phyloP scores from a whole-genome alignment of 2,797 vertebrate species.

The Phaenicophaeus curvirostris region DNA sequence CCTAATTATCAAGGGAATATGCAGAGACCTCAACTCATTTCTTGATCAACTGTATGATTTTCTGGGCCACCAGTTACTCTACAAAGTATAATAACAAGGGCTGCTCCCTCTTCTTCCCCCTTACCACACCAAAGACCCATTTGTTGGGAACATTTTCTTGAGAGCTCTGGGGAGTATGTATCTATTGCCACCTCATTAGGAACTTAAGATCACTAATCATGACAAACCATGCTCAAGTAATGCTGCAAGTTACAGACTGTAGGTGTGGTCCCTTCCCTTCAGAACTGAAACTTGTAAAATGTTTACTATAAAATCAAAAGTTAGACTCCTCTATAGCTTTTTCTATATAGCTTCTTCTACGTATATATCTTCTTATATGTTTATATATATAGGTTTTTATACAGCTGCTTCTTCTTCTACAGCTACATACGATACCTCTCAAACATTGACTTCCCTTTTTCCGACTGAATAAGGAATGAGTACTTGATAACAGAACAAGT shows the following conservation, averaged over 20 bases:
- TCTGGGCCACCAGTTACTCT: constrained; percentile 41
- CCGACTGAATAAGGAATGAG: background rate
- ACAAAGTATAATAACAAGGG: constrained; percentile 33
- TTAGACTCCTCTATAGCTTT: background rate
- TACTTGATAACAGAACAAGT: background rate
- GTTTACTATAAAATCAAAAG: background rate
- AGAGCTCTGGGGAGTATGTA: constrained; percentile 22
- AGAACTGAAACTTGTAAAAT: background rate
- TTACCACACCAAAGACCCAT: constrained; percentile 35
- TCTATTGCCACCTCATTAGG: constrained; percentile 13
- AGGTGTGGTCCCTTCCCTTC: constrained; percentile 40
- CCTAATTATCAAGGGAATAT: background rate
- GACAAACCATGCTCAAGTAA: constrained; percentile 23
- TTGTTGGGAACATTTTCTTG: background rate
- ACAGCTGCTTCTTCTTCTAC: no score
- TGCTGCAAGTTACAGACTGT: constrained; percentile 1
- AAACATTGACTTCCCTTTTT: background rate
- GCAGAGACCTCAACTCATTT: background rate
- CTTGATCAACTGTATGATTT: background rate
- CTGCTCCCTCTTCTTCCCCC: constrained; percentile 50
- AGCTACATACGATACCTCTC: background rate
- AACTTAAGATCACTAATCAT: constrained; percentile 1
- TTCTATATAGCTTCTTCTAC: no score
- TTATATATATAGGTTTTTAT: no score
- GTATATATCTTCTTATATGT: no score